These are phyloP conservation scores for Labrus mixtus DNA, from an alignment of 2,113 vertebrate species.

Conservation along the genomic window DNA sequence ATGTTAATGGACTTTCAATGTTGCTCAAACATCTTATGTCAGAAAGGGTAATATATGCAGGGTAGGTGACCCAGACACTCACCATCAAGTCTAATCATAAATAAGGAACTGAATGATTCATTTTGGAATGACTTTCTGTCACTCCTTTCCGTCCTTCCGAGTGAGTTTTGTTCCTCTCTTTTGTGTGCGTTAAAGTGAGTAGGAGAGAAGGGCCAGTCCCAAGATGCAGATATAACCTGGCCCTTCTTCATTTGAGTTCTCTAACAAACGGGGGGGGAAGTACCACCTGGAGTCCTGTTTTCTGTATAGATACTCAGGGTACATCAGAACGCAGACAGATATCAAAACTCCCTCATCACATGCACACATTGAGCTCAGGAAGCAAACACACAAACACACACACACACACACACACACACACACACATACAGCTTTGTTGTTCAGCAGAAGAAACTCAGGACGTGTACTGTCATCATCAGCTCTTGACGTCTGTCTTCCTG, in stretches of 20 bases:
- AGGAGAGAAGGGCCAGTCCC: conserved; percentile 67
- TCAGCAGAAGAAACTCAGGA: conserved; percentile 69
- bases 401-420: neutral
- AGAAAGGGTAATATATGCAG: too few relatives aligned
- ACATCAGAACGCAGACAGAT: conserved; percentile 29
- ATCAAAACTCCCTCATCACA: conserved; percentile 42
- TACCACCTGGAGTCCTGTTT: conserved; percentile 64
- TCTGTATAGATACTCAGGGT: conserved; percentile 22
- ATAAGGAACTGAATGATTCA: conserved; percentile 43
- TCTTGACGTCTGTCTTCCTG: conserved; percentile 53
- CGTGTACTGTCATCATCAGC: conserved; percentile 28
- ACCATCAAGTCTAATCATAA: neutral
- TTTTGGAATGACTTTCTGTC: neutral
- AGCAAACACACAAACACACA: conserved; percentile 42
- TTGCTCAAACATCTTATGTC: too few relatives aligned
- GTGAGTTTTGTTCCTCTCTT: conserved; percentile 51
- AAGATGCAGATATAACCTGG: conserved; percentile 22
- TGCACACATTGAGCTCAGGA: conserved; percentile 70
- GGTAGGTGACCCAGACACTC: too few relatives aligned
- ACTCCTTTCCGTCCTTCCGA: conserved; percentile 16
- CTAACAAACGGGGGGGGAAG: conserved; percentile 67
- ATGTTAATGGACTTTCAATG: too few relatives aligned
- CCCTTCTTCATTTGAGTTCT: conserved; percentile 22
- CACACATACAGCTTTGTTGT: conserved; percentile 26
- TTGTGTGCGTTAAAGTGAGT: conserved; percentile 28